Evolutionary conservation across 1,140 invertebrate species (phyloP).

Genomic region (Saccostrea glomerata): DNA sequence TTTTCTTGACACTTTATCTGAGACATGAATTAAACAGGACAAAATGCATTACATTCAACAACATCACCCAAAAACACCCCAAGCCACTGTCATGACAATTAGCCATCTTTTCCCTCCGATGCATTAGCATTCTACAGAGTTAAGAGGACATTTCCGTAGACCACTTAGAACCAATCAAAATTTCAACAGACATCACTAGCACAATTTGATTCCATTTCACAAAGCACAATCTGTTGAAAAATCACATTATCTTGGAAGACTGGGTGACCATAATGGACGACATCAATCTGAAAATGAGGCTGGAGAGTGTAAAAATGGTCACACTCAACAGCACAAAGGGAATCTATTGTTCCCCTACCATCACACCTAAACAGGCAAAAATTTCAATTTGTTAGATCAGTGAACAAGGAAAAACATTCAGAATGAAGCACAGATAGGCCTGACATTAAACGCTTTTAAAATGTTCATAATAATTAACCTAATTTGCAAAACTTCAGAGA

Average conservation of each 20-base stretch:
- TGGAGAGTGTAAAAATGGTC: background rate
- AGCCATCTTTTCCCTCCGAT: background rate
- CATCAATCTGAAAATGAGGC: background rate
- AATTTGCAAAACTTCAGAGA: no score
- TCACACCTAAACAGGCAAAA: background rate
- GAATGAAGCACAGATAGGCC: no score
- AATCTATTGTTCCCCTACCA: background rate
- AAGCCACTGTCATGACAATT: constrained; percentile 1
- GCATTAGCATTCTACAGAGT: background rate
- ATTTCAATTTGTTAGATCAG: constrained; percentile 28
- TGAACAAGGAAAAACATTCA: background rate
- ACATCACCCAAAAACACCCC: background rate
- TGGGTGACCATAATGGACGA: background rate
- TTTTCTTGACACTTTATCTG: background rate
- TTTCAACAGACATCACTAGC: background rate
- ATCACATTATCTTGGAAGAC: constrained; percentile 21
- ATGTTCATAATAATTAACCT: no score
- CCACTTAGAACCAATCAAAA: constrained; percentile 27
- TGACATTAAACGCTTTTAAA: no score
- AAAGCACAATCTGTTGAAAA: constrained; percentile 30
- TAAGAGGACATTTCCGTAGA: background rate
- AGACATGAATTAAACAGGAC: background rate
- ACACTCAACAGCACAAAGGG: background rate
- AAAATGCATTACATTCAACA: background rate
- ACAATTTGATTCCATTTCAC: constrained; percentile 25